Evolutionary conservation across 2,888 invertebrate species (phyloP).

Genomic region (Bursaphelenchus okinawaensis): DNA sequence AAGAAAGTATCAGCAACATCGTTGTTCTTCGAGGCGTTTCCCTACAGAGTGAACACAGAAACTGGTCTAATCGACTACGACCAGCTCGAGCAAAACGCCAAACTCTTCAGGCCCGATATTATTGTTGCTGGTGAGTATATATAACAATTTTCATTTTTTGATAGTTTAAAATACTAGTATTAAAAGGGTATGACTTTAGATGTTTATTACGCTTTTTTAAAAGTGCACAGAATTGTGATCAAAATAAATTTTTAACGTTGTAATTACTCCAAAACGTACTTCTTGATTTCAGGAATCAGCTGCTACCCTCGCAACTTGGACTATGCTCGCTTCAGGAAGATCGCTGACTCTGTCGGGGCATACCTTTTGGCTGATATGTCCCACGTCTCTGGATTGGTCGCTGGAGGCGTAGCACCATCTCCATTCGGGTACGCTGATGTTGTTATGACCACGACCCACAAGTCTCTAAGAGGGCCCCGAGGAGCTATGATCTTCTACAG

Average conservation of each 20-base stretch:
- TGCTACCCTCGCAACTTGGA: conserved; percentile 88
- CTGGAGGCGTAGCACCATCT: conserved; percentile 83
- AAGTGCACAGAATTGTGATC: too few relatives aligned
- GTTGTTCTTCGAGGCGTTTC: conserved; percentile 95
- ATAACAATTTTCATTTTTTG: conserved; percentile 10
- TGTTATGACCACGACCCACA: conserved; percentile 86
- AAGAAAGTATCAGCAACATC: conserved; percentile 94
- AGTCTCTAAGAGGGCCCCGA: conserved; percentile 74
- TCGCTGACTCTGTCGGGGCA: conserved; percentile 74
- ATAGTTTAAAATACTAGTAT: too few relatives aligned
- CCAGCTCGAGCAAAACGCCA: conserved; percentile 73
- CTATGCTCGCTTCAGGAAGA: conserved; percentile 77
- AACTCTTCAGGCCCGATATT: conserved; percentile 80
- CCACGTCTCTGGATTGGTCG: conserved; percentile 86
- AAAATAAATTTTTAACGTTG: too few relatives aligned
- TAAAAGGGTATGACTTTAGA: too few relatives aligned
- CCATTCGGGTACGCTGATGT: conserved; percentile 81
- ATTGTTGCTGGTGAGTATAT: conserved; percentile 73
- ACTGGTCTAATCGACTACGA: conserved; percentile 91
- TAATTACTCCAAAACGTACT: too few relatives aligned
- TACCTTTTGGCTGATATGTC: conserved; percentile 85
- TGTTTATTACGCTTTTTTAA: too few relatives aligned
- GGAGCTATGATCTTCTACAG: conserved; percentile 82
- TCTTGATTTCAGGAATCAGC: conserved; percentile 87
- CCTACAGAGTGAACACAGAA: conserved; percentile 75